Evolutionary conservation across 2,888 invertebrate genomes (phyloP).

Genomic region (Julus scandinavius): DNA sequence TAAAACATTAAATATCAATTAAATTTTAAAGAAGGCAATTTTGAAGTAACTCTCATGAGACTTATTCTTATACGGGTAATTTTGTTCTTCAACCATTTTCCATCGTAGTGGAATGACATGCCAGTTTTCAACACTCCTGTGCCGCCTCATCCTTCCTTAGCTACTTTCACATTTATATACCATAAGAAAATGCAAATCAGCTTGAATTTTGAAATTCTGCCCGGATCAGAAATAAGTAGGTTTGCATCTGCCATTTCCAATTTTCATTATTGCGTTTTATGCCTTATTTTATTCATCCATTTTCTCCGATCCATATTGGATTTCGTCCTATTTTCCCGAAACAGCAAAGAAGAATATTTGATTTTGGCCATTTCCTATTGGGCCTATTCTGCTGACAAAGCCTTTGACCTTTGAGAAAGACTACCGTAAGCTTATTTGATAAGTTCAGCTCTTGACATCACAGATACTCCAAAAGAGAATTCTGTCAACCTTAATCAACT

Average conservation of each 20-base stretch:
- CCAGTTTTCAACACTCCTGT: not conserved
- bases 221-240: slow-evolving; percentile 19
- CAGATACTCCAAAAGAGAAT: not conserved
- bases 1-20: not conserved
- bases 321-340: slow-evolving; percentile 19
- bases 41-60: not conserved
- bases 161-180: not conserved
- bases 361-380: slow-evolving; percentile 11
- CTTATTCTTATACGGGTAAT: not conserved
- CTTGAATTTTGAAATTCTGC: slow-evolving; percentile 14
- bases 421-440: slow-evolving; percentile 13
- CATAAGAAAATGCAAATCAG: slow-evolving; percentile 32
- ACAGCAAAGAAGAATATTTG: slow-evolving; percentile 10
- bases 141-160: not conserved
- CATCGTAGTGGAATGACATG: not conserved
- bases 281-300: slow-evolving; percentile 11
- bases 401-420: slow-evolving; percentile 27
- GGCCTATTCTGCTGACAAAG: slow-evolving; percentile 2
- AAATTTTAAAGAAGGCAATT: not conserved
- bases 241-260: slow-evolving; percentile 27
- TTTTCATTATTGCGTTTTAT: slow-evolving; percentile 33
- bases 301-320: slow-evolving; percentile 15
- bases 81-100: not conserved
- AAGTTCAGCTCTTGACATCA: not conserved
- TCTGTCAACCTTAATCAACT: slow-evolving; percentile 10